Percentiles rank a stretch among this genome's conserved stretches.
Evolutionary conservation across 2,113 vertebrate genomes (phyloP).

Genomic region (Brevimyrus niger): DNA sequence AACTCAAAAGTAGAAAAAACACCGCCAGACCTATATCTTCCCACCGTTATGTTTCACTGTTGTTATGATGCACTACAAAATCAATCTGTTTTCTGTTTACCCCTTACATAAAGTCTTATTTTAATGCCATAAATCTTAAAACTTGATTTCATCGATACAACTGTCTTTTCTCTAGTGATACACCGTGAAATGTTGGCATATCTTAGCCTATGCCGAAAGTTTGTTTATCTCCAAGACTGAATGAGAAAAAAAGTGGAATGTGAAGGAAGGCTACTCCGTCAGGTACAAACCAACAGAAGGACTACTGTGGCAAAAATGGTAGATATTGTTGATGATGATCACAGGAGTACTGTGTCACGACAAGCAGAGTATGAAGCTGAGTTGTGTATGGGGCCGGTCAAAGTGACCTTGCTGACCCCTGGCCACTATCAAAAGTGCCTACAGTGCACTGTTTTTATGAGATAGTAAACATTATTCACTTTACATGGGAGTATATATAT

Average conservation of each 20-base stretch:
- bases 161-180: neutral
- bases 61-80: neutral
- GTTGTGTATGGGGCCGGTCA: neutral
- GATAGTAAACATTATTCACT: neutral
- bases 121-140: neutral
- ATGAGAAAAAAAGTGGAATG: neutral
- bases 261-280: neutral
- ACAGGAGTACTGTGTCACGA: neutral
- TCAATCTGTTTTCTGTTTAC: too few species aligned
- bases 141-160: neutral
- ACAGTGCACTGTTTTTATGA: neutral
- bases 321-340: neutral
- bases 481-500: neutral
- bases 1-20: neutral
- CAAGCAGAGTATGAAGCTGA: neutral
- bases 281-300: neutral
- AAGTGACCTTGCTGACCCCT: neutral
- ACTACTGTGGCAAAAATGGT: neutral
- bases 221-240: neutral
- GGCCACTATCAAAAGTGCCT: neutral
- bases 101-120: neutral
- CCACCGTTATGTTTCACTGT: neutral
- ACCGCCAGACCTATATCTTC: neutral
- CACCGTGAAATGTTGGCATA: neutral
- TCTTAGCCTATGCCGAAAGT: neutral